These are phyloP conservation scores for Apogon hyalosoma DNA, from an alignment of 2,797 vertebrate species.

Conservation along the genomic window DNA sequence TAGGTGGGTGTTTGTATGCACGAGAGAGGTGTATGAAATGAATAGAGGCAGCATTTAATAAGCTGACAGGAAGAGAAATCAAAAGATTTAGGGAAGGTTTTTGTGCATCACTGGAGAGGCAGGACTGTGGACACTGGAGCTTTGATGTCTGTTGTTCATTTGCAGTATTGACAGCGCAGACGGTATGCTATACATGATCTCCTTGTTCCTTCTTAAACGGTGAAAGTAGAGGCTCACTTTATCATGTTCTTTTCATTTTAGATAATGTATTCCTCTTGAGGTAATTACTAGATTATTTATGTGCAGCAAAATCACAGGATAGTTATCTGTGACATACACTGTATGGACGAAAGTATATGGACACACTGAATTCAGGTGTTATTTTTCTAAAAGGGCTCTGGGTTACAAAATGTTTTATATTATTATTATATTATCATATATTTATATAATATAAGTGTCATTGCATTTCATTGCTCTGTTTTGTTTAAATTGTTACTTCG, in stretches of 20 bases:
- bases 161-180: constrained; percentile 10
- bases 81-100: background rate
- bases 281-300: background rate
- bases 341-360: too few relatives aligned
- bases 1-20: constrained; percentile 5
- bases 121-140: background rate
- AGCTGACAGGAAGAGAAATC: constrained; percentile 13
- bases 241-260: background rate
- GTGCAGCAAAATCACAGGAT: too few relatives aligned
- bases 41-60: constrained; percentile 13
- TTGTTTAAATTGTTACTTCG: too few relatives aligned
- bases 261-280: background rate
- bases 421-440: too few relatives aligned
- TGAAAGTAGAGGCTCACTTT: constrained; percentile 5
- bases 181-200: constrained; percentile 6
- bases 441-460: too few relatives aligned
- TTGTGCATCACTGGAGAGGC: background rate
- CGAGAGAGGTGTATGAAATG: background rate
- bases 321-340: too few relatives aligned
- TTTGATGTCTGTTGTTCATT: constrained; percentile 29
- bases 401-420: too few relatives aligned
- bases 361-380: too few relatives aligned
- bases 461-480: too few relatives aligned
- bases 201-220: constrained; percentile 30
- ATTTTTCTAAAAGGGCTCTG: too few relatives aligned